These are phyloP conservation scores for Muscicapa striata DNA, from an alignment of 2,797 vertebrate genomes.

Conservation along the genomic window DNA sequence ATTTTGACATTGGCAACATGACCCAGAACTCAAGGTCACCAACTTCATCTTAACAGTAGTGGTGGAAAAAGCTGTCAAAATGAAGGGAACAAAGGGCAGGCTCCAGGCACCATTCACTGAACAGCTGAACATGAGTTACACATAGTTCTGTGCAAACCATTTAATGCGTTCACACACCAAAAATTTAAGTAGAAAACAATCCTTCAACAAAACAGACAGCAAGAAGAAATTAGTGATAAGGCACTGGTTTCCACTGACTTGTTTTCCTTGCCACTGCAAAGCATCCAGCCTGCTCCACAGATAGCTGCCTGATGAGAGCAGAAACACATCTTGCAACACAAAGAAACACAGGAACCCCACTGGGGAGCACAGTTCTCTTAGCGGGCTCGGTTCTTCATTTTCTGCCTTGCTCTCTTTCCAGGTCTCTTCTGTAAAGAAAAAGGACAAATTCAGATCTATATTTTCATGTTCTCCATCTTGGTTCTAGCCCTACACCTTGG, in stretches of 20 bases:
- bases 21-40: not conserved
- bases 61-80: not conserved
- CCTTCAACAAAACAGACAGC: not conserved
- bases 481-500: not conserved
- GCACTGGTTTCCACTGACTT: not conserved
- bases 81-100: not conserved
- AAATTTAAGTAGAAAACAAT: constrained; percentile 5
- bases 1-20: not conserved
- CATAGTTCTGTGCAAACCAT: not conserved
- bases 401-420: constrained; percentile 88
- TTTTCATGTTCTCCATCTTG: not conserved
- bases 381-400: constrained; percentile 84
- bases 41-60: not conserved
- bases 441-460: not conserved
- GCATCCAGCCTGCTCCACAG: not conserved
- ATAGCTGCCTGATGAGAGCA: not conserved
- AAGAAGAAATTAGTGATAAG: constrained; percentile 4
- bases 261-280: not conserved
- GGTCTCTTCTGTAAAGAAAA: constrained; percentile 86
- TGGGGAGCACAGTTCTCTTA: constrained; percentile 29
- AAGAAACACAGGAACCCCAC: not conserved
- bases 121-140: not conserved
- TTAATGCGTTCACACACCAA: constrained; percentile 20
- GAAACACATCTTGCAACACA: not conserved
- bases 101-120: not conserved